Evolutionary conservation across 2,113 vertebrate genomes (phyloP).

Genomic region (Leiothrix lutea): DNA sequence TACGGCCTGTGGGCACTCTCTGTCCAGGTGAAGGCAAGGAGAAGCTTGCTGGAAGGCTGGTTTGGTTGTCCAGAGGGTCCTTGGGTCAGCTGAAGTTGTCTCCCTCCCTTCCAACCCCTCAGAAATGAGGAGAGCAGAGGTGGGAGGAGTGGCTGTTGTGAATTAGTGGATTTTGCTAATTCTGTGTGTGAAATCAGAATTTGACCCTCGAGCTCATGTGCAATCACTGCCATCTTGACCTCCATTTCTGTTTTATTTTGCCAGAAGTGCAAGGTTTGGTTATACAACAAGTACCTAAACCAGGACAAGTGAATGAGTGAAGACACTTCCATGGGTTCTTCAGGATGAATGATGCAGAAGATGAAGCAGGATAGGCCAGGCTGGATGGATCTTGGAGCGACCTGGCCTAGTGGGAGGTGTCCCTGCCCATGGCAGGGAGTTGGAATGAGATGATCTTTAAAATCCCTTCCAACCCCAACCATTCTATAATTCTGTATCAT

Average conservation of each 20-base stretch:
- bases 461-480: neutral
- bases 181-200: neutral
- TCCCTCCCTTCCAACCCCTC: neutral
- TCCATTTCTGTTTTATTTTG: neutral
- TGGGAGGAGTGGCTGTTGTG: neutral
- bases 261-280: neutral
- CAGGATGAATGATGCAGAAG: neutral
- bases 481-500: neutral
- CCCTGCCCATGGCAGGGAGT: neutral
- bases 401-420: too few species aligned
- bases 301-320: neutral
- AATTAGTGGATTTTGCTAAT: neutral
- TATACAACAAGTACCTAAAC: neutral
- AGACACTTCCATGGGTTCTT: neutral
- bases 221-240: neutral
- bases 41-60: neutral
- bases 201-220: neutral
- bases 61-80: neutral
- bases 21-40: conserved; percentile 2
- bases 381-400: neutral
- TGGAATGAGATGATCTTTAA: neutral
- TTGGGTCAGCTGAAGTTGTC: neutral
- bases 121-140: accelerated
- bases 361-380: neutral
- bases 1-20: neutral